These are phyloP conservation scores for Heliocidaris erythrogramma DNA, from an alignment of 35 echinoderm and acorn worm species.

Conservation along the genomic window DNA sequence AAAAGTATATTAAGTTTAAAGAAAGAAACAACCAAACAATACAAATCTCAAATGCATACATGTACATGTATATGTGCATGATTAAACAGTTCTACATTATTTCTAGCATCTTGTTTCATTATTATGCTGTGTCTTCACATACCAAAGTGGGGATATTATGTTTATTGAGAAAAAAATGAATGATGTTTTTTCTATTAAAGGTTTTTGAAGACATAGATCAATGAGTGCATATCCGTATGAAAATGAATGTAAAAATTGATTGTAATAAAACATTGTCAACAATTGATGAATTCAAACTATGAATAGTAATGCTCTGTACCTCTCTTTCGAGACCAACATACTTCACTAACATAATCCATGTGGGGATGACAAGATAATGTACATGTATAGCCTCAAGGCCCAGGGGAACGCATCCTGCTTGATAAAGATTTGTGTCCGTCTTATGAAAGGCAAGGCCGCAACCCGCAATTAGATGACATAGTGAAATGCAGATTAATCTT, in stretches of 20 bases:
- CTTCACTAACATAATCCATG: background rate
- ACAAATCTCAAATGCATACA: too few relatives aligned
- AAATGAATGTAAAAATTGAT: background rate
- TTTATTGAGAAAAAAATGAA: too few relatives aligned
- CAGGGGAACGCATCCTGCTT: background rate
- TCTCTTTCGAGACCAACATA: background rate
- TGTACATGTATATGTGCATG: too few relatives aligned
- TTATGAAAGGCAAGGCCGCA: background rate
- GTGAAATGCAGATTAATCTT: background rate
- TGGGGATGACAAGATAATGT: background rate
- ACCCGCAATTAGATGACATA: background rate
- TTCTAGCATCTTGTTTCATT: too few relatives aligned
- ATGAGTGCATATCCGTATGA: too few relatives aligned
- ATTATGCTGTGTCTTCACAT: too few relatives aligned
- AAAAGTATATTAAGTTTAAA: too few relatives aligned
- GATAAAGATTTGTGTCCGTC: background rate
- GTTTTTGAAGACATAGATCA: too few relatives aligned
- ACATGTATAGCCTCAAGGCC: background rate
- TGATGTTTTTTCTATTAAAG: too few relatives aligned
- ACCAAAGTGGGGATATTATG: too few relatives aligned
- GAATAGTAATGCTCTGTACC: background rate
- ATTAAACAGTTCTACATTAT: too few relatives aligned
- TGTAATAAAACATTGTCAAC: background rate
- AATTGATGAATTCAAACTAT: background rate
- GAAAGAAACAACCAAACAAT: too few relatives aligned